Evolutionary conservation across 2,113 vertebrate species (phyloP), one percentile per base, ranked within the genome.

Genomic region (Ptilonorhynchus violaceus): DNA sequence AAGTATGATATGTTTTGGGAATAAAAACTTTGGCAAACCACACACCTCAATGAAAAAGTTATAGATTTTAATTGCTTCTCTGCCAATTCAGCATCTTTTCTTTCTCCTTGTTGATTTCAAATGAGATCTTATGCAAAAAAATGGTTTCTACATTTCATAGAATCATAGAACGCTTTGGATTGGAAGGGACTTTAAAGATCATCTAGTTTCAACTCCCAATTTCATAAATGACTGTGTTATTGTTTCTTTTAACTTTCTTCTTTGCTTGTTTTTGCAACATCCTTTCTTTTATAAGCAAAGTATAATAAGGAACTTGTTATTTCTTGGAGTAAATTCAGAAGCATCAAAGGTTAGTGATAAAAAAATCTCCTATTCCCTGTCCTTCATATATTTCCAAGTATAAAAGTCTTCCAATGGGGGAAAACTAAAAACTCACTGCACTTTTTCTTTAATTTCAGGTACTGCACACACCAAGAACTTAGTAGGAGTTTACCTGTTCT

Each of bases 1-100:
- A 94, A 80, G 35, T 92, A 67, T 74, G 46, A 94, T 53, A 92
- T 27, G 78, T 66, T 93, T 90, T 74, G 67, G 82, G 47, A 96
- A 93, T 86, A 94, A 63, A 21, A 92, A 50, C 78, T 83, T 83
- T 56, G 35, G 74, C 78, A 94, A 90, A 93, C 50, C 63, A 85
- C 42, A 73, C 1, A 4, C 80, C 59, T 83, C 78, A 88, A 14
- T 17, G 13, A 89, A 76, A 80, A 15, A 72, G 39, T 60, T 58
- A 31, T 0, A 77, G 30, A 70, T 84, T 92, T 77, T 88, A 92
- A 94, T 70, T 77, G 50, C 52, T 79, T 82, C 58, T 62, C 55
- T 88, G 59, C 11, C 30, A 58, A 37, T 59, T 88, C 53, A 85
- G 19, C 28, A 37, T 18, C 2, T 73, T 78, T 76, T 56, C 27